Base-by-base conservation (phyloP, 2,888 invertebrate species). In the Adelognathus sp. region DNA sequence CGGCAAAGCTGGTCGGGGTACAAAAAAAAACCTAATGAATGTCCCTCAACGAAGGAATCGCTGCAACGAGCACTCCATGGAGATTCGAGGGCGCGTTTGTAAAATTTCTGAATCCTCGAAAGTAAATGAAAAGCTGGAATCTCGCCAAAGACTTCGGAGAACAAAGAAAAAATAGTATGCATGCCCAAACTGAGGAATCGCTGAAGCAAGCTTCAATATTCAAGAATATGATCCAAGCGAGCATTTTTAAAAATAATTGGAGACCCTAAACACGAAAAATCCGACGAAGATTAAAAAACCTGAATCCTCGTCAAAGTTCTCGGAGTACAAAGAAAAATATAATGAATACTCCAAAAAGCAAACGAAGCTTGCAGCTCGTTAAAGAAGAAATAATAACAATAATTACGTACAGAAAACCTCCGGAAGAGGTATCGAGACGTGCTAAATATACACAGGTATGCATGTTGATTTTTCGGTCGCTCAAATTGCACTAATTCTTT, bases 11-110 rank as follows among this genome's bases (percentile, higher is more conserved):
- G n/a, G n/a, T n/a, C n/a, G n/a, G n/a, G n/a, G n/a, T n/a, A n/a
- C n/a, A n/a, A n/a, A n/a, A n/a, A n/a, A n/a, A n/a, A n/a, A n/a
- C n/a, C n/a, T n/a, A n/a, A n/a, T n/a, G n/a, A n/a, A n/a, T n/a
- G n/a, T n/a, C n/a, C n/a, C n/a, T n/a, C n/a, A n/a, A n/a, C 29
- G 5, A 27, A 67, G 41, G 41, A 75, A 52, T 50, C 7, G 14
- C 31, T 50, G 33, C 33, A 29, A 63, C 27, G 56, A 44, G 31
- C n/a, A 7, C 39, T 21, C n/a, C 16, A 41, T n/a, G 11, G 14
- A 9, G n/a, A 24, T 21, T 3, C 50, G 50, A 4, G 50, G 24
- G 21, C 50, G 24, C 21, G 50, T 21, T 21, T 50, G 21, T 24
- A n/a, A 3, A 9, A 9, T 7, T 9, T 24, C 21, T n/a, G 50